Conservation (phyloP, 2,888 invertebrate genomes). For the Cryptocephalus primarius region DNA sequence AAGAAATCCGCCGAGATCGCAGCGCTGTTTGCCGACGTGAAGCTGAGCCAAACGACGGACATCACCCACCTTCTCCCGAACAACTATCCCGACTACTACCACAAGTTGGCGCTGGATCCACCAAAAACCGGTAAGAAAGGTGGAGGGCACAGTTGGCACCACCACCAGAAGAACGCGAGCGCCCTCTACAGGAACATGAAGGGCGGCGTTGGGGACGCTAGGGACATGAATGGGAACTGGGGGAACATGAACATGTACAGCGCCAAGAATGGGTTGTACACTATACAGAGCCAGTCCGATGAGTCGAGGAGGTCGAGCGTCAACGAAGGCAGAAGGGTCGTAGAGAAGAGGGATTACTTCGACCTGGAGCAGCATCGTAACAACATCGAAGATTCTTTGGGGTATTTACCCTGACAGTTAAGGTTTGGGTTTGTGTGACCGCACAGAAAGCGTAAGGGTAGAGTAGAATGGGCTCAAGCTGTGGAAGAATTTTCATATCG, state of each 20-base stretch:
- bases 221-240: constrained; percentile 1
- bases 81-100: constrained; percentile 22
- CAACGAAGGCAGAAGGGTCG: constrained; percentile 17
- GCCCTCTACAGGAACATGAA: constrained; percentile 1
- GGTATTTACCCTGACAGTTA: constrained; percentile 42
- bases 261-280: constrained; percentile 36
- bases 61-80: constrained; percentile 41
- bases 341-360: constrained; percentile 17
- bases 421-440: too few species aligned
- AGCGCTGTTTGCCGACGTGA: constrained; percentile 70
- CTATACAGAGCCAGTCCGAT: constrained; percentile 38
- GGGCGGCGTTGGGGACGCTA: constrained; percentile 4
- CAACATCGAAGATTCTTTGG: constrained; percentile 52
- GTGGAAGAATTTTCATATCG: too few species aligned
- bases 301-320: constrained; percentile 30
- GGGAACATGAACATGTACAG: constrained; percentile 29
- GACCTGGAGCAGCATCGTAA: constrained; percentile 12
- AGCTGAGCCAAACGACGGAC: constrained; percentile 59
- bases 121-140: background rate
- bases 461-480: too few species aligned
- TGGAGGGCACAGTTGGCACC: constrained; percentile 4
- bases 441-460: too few species aligned
- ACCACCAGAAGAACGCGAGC: constrained; percentile 8
- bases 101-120: constrained; percentile 9
- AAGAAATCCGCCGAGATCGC: constrained; percentile 86